Evolutionary conservation across 2,888 invertebrate genomes (phyloP).

Genomic region (Ditylenchus weischeri): DNA sequence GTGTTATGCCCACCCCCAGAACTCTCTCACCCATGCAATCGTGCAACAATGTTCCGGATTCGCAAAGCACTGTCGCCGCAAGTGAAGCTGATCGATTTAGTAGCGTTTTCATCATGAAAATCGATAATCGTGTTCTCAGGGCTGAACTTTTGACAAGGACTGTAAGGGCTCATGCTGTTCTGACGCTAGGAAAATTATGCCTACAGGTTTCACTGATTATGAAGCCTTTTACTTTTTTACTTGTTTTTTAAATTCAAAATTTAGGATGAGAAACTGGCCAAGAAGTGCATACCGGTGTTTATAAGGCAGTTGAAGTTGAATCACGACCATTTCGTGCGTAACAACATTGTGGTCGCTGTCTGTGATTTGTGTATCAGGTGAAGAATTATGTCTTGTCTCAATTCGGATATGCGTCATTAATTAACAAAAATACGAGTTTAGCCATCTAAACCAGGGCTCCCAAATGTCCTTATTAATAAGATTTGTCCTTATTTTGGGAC

Average conservation of each 20-base stretch:
- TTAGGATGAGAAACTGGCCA: slow-evolving; percentile 69
- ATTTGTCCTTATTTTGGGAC: no score
- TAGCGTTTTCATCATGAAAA: neutral
- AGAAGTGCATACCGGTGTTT: slow-evolving; percentile 68
- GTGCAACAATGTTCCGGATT: neutral
- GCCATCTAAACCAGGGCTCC: no score
- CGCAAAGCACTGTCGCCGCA: slow-evolving; percentile 1
- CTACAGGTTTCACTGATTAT: slow-evolving; percentile 17
- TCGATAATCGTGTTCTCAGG: slow-evolving; percentile 3
- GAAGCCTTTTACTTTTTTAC: neutral
- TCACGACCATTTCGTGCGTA: slow-evolving; percentile 66
- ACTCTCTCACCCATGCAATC: neutral
- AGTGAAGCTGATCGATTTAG: neutral
- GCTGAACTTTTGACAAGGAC: slow-evolving; percentile 32
- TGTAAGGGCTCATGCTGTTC: slow-evolving; percentile 60
- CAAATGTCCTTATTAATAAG: no score
- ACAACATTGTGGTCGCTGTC: slow-evolving; percentile 70
- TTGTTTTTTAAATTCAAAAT: slow-evolving; percentile 50
- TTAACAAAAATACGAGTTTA: no score
- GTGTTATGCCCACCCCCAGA: slow-evolving; percentile 4
- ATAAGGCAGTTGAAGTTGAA: slow-evolving; percentile 66
- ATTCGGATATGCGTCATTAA: slow-evolving; percentile 1
- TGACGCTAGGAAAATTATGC: slow-evolving; percentile 60
- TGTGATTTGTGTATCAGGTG: slow-evolving; percentile 70
- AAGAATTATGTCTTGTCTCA: neutral